Percentiles rank a stretch among this genome's conserved stretches.
Conservation (phyloP, 23 tunicate species). For the Ascidia mentula region DNA sequence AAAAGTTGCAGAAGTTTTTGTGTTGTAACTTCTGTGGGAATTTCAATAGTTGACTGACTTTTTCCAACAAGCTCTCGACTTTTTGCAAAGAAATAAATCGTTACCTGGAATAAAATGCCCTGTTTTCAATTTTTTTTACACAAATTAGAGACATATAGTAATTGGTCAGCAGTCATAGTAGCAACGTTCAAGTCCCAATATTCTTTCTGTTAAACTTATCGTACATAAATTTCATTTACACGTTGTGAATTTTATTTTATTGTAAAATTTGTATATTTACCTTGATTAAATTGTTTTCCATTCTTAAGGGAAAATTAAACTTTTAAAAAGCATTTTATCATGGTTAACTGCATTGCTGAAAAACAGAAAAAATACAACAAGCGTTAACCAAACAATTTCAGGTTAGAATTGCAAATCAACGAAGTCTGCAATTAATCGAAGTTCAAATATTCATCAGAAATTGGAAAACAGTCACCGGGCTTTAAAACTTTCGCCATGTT, state of each 20-base stretch:
- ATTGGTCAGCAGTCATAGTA: background rate
- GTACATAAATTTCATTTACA: background rate
- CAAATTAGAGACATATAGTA: background rate
- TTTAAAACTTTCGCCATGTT: constrained; percentile 27
- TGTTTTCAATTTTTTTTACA: background rate
- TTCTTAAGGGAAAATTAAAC: background rate
- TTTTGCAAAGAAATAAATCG: constrained; percentile 65
- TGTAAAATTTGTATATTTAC: background rate
- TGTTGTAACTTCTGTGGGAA: constrained; percentile 31
- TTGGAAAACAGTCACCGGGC: constrained; percentile 38
- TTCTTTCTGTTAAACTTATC: background rate
- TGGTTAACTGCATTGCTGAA: too few species aligned
- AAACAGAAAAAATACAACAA: too few species aligned
- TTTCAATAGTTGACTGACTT: constrained; percentile 10
- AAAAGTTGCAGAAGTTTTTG: constrained; percentile 10
- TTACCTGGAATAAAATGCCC: constrained; percentile 32
- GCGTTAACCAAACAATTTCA: too few species aligned
- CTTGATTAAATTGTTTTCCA: background rate
- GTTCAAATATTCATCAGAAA: background rate
- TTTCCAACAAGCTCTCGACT: constrained; percentile 63
- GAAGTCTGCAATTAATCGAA: too few species aligned
- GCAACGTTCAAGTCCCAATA: background rate
- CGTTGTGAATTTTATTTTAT: background rate
- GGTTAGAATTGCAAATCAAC: too few species aligned
- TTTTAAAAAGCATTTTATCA: too few species aligned